Conservation (phyloP, 30 jellyfish, hydroid and myxozoan species). For the Phacellophora camtschatica region DNA sequence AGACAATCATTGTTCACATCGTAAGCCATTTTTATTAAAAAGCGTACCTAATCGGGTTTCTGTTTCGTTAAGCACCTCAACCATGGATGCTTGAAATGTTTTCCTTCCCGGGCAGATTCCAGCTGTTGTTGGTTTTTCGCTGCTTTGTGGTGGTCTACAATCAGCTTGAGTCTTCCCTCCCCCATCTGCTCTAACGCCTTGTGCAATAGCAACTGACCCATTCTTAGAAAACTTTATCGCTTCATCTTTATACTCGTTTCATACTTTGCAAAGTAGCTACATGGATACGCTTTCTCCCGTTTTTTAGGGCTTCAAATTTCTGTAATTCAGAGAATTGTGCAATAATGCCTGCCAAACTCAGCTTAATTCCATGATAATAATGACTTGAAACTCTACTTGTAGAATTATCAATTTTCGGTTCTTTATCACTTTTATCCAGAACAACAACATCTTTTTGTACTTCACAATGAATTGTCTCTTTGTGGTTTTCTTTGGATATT, state of each 20-base stretch:
- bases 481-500: constrained; percentile 26
- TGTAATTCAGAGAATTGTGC: constrained; percentile 8
- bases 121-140: constrained; percentile 12
- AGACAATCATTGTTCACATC: constrained; percentile 13
- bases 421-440: neutral
- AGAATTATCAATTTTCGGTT: constrained; percentile 10
- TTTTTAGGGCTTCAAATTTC: constrained; percentile 29
- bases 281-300: constrained; percentile 19
- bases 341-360: constrained; percentile 21
- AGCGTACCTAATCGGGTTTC: neutral
- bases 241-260: constrained; percentile 13
- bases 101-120: constrained; percentile 40
- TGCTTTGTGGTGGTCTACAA: constrained; percentile 27
- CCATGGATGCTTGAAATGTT: constrained; percentile 12
- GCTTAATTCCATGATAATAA: constrained; percentile 11
- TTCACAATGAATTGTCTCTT: neutral
- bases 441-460: neutral
- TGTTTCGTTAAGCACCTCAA: constrained; percentile 19
- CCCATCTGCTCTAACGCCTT: constrained; percentile 39
- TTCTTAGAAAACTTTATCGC: constrained; percentile 24
- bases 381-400: constrained; percentile 2
- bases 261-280: constrained; percentile 21
- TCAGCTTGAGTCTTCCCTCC: constrained; percentile 20
- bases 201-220: constrained; percentile 46
- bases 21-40: too few relatives aligned